Percentiles rank a stretch among this genome's conserved stretches.
Evolutionary conservation across 2,113 vertebrate species (phyloP).

Genomic region (Pseudonaja textilis): DNA sequence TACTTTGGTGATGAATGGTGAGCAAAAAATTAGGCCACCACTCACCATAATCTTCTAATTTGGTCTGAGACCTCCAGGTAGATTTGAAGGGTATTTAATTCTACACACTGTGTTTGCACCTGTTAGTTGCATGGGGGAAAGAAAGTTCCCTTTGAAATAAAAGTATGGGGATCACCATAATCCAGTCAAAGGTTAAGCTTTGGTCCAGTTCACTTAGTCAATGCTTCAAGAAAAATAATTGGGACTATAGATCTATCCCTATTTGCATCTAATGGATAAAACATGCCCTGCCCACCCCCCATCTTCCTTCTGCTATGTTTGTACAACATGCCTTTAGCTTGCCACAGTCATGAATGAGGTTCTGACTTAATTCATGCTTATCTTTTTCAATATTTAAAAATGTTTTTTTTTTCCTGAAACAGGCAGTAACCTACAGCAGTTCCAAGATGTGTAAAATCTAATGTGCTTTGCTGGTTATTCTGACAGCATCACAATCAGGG

Average conservation of each 20-base stretch:
- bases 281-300: background rate
- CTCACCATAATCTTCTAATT: background rate
- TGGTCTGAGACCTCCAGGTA: background rate
- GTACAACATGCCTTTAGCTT: background rate
- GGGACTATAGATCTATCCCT: background rate
- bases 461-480: background rate
- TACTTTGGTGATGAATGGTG: background rate
- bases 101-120: background rate
- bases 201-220: background rate
- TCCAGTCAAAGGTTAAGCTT: background rate
- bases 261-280: background rate
- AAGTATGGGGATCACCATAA: background rate
- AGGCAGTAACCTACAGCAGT: background rate
- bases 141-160: background rate
- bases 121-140: background rate
- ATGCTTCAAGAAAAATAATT: background rate
- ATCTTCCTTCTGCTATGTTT: background rate
- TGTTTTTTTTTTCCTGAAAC: background rate
- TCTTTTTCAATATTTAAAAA: background rate
- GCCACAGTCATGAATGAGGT: background rate
- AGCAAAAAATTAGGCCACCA: background rate
- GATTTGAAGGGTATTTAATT: background rate
- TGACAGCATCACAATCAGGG: background rate
- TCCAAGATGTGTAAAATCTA: background rate
- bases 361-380: background rate